These are phyloP conservation scores for Drosophila nigromelanica DNA, from an alignment of 1,140 invertebrate species.

Conservation along the genomic window DNA sequence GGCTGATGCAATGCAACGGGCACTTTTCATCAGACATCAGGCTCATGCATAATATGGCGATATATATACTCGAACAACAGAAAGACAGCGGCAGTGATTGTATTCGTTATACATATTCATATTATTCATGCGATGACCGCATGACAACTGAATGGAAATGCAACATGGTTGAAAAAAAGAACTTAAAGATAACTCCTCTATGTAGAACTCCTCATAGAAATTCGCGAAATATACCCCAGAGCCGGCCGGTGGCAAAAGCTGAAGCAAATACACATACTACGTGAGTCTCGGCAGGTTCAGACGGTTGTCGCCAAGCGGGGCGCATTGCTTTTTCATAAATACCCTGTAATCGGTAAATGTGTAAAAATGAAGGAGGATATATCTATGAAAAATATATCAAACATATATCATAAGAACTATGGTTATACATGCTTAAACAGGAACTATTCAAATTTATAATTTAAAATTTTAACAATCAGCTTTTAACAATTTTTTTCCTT, in stretches of 20 bases:
- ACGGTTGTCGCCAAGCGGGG: constrained; percentile 5
- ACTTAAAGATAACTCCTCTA: constrained; percentile 14
- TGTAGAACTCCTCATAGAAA: constrained; percentile 6
- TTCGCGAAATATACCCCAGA: constrained; percentile 3
- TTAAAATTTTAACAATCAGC: too few relatives aligned
- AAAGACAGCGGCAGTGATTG: constrained; percentile 1
- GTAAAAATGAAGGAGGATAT: not conserved
- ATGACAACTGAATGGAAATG: constrained; percentile 6
- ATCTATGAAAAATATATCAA: too few relatives aligned
- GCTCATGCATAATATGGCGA: constrained; percentile 54
- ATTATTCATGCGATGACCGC: constrained; percentile 14
- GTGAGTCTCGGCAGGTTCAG: constrained; percentile 56
- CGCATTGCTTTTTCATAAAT: not conserved
- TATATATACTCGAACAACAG: constrained; percentile 31
- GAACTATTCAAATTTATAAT: too few relatives aligned
- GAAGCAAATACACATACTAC: constrained; percentile 29
- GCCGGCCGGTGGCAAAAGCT: constrained; percentile 29
- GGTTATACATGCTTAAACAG: too few relatives aligned
- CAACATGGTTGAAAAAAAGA: constrained; percentile 7
- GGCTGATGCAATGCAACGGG: constrained; percentile 79
- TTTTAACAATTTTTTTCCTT: too few relatives aligned
- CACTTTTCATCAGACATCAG: constrained; percentile 66
- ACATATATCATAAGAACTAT: too few relatives aligned
- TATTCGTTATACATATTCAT: constrained; percentile 28
- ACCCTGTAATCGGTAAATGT: not conserved